Evolutionary conservation across 2,797 vertebrate species (phyloP), one percentile per base, ranked within the genome.

Genomic region (Cryptoblepharus egeriae): DNA sequence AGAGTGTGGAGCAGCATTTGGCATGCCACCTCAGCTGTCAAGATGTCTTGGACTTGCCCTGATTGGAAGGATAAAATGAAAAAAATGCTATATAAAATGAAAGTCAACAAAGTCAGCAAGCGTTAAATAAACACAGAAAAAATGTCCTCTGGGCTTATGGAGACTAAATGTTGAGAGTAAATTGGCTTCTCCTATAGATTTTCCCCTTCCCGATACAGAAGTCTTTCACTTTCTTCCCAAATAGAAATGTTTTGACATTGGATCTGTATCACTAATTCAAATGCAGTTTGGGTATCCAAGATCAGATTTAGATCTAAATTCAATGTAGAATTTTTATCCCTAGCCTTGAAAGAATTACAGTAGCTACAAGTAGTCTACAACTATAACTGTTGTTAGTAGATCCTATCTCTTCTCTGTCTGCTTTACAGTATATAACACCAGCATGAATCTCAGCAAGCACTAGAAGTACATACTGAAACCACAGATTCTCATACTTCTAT

Each of bases 1-100:
- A 52, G 49, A 52, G 49, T 52, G 49, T 4, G 4, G 49, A 52
- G 49, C 13, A 49, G 49, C 49, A 52, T 52, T 52, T 52, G 49
- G 49, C 49, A 52, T 18, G 15, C 49, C 49, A 52, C 49, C 49
- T 52, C 49, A 52, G 13, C 13, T 10, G 49, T 52, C 49, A 52
- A 2, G 49, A 16, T 2, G 49, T 52, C 49, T 16, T 16, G 11
- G 49, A 52, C 49, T 16, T 16, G 49, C 49, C 49, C 49, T 52
- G 49, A 52, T 37, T 71, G 30, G 39, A 75, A 77, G 42, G 32
- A 77, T n/a, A 24, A 69, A 75, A 82, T 52, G 37, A 63, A 83
- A 64, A 42, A 71, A 83, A 60, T 69, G 55, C n/a, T 22, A 60
- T 64, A 37, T 52, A 72, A 67, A 65, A 49, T 20, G n/a, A 52